These are phyloP conservation scores for Ovibos moschatus DNA, from an alignment of 2,113 vertebrate genomes.

Conservation along the genomic window DNA sequence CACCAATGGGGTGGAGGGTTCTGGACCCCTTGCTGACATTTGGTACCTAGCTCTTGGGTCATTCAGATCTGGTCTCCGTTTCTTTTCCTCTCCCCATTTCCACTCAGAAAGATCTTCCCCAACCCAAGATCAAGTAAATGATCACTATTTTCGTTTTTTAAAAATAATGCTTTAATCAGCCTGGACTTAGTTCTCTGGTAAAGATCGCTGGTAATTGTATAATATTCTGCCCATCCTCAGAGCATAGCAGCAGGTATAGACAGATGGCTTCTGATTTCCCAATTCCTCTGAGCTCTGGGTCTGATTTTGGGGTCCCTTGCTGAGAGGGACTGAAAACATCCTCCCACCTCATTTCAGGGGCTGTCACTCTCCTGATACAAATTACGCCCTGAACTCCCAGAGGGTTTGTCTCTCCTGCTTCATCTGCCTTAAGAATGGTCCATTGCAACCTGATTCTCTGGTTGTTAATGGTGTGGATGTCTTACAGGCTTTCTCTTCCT, in stretches of 20 bases:
- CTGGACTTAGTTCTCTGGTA: neutral
- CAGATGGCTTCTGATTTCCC: neutral
- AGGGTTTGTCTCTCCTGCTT: neutral
- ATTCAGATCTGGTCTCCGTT: slow-evolving; percentile 18
- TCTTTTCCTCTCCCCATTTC: neutral
- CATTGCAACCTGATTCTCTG: neutral
- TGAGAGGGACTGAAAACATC: neutral
- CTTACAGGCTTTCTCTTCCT: neutral
- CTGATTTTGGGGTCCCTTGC: neutral
- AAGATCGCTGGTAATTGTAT: neutral
- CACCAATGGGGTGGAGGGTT: neutral
- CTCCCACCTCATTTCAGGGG: neutral
- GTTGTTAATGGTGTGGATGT: neutral
- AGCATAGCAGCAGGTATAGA: neutral
- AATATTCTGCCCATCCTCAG: neutral
- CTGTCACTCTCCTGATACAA: neutral
- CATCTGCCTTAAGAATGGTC: neutral
- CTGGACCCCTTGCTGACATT: neutral
- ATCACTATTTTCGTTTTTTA: neutral
- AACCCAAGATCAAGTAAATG: neutral
- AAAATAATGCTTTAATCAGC: neutral
- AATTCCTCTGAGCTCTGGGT: neutral
- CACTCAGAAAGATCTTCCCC: neutral
- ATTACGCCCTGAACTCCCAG: neutral
- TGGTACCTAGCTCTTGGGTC: neutral